phyloP scores from a whole-genome alignment of 2,888 invertebrate genomes.

The Sycophila texana region DNA sequence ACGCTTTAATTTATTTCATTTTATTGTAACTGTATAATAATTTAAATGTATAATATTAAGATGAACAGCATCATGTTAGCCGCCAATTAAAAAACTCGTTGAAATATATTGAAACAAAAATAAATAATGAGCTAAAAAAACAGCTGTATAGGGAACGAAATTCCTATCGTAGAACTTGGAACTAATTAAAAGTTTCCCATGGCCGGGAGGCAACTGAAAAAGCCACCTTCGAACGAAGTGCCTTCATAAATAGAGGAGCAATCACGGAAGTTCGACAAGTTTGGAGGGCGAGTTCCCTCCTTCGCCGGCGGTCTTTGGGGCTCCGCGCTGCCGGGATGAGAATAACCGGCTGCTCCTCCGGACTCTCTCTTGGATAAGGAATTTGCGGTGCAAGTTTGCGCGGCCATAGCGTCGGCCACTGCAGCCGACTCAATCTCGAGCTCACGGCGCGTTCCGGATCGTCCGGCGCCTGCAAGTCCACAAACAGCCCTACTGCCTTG shows the following conservation, averaged over 20 bases:
- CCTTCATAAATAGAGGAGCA: conserved; percentile 11
- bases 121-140: neutral
- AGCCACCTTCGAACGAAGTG: neutral
- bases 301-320: neutral
- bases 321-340: neutral
- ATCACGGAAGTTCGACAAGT: conserved; percentile 46
- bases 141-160: too few relatives aligned
- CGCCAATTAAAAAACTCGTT: neutral
- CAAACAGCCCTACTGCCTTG: neutral
- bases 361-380: conserved; percentile 63
- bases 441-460: conserved; percentile 3
- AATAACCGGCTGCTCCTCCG: conserved; percentile 44
- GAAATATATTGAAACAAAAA: neutral
- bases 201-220: neutral
- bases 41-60: too few relatives aligned
- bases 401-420: conserved; percentile 56
- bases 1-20: too few relatives aligned
- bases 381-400: conserved; percentile 67
- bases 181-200: too few relatives aligned
- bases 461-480: neutral
- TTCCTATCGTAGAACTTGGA: too few relatives aligned
- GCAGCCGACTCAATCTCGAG: conserved; percentile 54
- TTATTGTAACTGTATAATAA: too few relatives aligned
- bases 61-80: too few relatives aligned
- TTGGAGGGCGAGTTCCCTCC: conserved; percentile 11